Conservation (phyloP, 2,888 invertebrate genomes). For the Petrolisthes manimaculis region DNA sequence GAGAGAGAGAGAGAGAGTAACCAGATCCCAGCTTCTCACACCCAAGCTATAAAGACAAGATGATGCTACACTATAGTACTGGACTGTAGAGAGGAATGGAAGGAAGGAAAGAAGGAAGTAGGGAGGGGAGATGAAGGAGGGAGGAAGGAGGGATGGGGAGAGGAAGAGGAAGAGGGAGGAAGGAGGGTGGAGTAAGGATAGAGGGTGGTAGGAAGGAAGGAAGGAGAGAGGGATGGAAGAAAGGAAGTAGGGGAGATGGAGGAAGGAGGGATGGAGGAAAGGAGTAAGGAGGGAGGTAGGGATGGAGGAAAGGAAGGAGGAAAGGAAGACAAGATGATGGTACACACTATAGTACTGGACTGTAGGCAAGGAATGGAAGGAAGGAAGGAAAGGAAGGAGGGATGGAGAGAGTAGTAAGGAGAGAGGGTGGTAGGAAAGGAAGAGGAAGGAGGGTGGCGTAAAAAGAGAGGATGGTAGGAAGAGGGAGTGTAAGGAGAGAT, state of each 20-base stretch:
- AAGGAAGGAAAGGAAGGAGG: neutral
- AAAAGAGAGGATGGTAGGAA: neutral
- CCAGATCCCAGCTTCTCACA: neutral
- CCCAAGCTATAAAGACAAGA: neutral
- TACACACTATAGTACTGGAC: too few species aligned
- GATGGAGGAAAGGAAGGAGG: neutral
- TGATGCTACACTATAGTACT: neutral
- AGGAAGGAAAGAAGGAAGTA: conserved; percentile 24
- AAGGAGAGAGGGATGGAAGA: neutral
- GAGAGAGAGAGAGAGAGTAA: neutral
- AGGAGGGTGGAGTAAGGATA: neutral
- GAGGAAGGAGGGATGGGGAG: neutral
- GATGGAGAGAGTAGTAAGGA: neutral
- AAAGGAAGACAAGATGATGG: neutral
- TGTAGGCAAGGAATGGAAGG: too few species aligned
- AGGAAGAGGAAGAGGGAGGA: neutral
- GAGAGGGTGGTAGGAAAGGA: neutral
- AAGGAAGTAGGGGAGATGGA: neutral
- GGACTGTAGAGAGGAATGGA: too few species aligned
- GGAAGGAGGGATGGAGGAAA: neutral
- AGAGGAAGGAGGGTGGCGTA: neutral
- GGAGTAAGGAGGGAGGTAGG: neutral
- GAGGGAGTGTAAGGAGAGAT: neutral
- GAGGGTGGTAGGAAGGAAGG: neutral
- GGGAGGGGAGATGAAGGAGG: conserved; percentile 17